Conservation (phyloP, 1,140 invertebrate species). For the Drosophila ercepeae region DNA sequence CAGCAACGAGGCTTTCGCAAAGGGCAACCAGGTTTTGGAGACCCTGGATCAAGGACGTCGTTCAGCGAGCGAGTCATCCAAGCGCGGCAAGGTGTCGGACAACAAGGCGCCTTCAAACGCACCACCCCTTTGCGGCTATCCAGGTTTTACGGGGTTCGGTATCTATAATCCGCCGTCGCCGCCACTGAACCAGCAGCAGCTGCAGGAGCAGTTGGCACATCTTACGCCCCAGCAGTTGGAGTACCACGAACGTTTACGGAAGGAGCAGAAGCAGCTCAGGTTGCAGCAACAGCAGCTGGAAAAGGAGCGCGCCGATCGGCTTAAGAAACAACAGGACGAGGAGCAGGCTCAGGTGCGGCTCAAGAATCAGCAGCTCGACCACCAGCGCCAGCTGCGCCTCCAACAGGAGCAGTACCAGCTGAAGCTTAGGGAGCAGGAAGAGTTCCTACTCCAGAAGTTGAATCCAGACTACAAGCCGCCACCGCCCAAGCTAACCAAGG, state of each 20-base stretch:
- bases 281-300: background rate
- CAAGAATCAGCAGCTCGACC: background rate
- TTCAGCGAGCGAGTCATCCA: too few species aligned
- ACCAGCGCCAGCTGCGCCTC: background rate
- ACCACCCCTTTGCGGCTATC: background rate
- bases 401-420: background rate
- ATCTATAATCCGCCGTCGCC: background rate
- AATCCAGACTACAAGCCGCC: background rate
- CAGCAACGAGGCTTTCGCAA: too few species aligned
- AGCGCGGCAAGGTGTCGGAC: too few species aligned
- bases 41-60: too few species aligned
- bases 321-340: background rate
- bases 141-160: background rate
- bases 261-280: background rate
- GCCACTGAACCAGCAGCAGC: background rate
- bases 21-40: too few species aligned
- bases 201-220: background rate
- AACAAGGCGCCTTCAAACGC: background rate
- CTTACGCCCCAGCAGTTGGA: background rate
- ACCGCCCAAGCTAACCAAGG: background rate
- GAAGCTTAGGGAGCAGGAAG: background rate
- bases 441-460: background rate
- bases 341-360: background rate
- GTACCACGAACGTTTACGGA: background rate
- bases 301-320: background rate